Conservation (phyloP, 2,113 vertebrate genomes). For the Toxotes jaculatrix region DNA sequence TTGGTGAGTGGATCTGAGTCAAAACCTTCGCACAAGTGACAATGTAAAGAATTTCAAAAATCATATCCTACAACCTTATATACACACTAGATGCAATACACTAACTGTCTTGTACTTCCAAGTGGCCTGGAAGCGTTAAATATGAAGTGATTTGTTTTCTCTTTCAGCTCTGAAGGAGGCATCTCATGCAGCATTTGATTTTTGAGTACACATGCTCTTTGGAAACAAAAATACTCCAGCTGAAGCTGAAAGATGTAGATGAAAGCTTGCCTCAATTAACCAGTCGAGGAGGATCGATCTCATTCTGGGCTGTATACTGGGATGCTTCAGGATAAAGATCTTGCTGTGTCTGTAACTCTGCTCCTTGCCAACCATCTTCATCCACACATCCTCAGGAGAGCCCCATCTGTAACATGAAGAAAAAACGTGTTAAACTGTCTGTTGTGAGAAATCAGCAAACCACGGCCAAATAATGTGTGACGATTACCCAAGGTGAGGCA, state of each 20-base stretch:
- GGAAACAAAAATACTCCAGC: background rate
- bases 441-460: background rate
- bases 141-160: no score
- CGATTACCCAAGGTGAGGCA: conserved; percentile 88
- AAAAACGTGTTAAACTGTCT: background rate
- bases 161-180: no score
- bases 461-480: background rate
- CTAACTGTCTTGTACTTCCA: no score
- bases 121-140: no score
- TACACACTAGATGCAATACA: no score
- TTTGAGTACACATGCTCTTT: background rate
- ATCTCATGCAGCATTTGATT: no score
- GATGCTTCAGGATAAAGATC: conserved; percentile 84
- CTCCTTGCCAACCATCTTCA: conserved; percentile 89
- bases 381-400: conserved; percentile 89
- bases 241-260: background rate
- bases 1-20: no score
- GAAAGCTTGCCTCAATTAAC: conserved; percentile 89
- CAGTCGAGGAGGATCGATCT: conserved; percentile 91
- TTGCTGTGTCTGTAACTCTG: conserved; percentile 86
- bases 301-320: conserved; percentile 90
- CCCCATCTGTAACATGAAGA: conserved; percentile 83
- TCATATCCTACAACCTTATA: no score
- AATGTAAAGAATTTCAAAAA: no score
- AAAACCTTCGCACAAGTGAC: no score